Base-by-base conservation (phyloP, 2,888 invertebrate genomes). In the Cryptocheilus praepositus region DNA sequence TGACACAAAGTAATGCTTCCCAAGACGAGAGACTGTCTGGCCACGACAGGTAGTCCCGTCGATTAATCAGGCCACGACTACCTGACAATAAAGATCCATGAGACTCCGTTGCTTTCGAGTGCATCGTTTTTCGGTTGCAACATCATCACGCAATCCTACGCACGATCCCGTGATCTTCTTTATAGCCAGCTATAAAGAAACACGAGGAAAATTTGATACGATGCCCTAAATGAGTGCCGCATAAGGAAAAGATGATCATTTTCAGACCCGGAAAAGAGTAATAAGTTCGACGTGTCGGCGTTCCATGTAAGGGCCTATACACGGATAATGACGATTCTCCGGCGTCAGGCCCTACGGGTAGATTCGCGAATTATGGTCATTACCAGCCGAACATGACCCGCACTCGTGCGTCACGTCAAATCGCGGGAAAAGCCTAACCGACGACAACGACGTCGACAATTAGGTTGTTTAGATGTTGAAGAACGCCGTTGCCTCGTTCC, bases 301-400 rank as follows among this genome's bases (percentile, higher is more conserved):
- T 55, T 64, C 72, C 70, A 52, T 60, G 61, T 62, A 70, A 61
- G 66, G 66, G 61, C 45, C 25, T 25, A 5, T 5, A 5, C 3
- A 25, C 36, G 36, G 36, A 36, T 22, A 43, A 57, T 52, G 55
- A 72, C 44, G 21, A 60, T 65, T 68, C 53, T 61, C 15, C 25
- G 22, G 16, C 51, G 16, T 22, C 51, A 15, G 45, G 25, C 18
- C n/a, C 49, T 49, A 16, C 16, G 49, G n/a, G 49, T 1, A 18
- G 46, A 57, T 61, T 62, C 60, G 46, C 36, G 45, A 15, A 63
- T 66, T 63, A 63, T 58, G 65, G 21, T 68, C 65, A 65, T 74
- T 68, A 73, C 58, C 56, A 49, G 22, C 13, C 18, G 66, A 51
- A 74, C 67, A 67, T 73, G 73, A 61, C 52, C 60, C 25, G 44